Percentiles rank a stretch among this genome's conserved stretches.
Evolutionary conservation across 2,113 vertebrate species (phyloP).

Genomic region (Clarias magur): DNA sequence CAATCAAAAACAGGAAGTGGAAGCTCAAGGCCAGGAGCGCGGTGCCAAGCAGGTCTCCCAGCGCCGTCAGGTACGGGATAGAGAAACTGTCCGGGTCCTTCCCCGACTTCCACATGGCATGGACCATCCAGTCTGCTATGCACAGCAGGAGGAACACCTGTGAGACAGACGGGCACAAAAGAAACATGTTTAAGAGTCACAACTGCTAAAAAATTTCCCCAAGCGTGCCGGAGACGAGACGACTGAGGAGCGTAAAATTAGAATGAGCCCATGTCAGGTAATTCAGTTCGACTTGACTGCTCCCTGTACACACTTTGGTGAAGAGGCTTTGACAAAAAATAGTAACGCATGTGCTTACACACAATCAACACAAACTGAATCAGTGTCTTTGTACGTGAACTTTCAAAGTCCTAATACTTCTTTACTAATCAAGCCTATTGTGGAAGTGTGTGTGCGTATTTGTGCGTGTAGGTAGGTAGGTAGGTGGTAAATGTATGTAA

Average conservation of each 20-base stretch:
- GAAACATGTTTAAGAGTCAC: slow-evolving; percentile 2
- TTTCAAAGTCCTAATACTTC: not conserved
- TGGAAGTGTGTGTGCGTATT: not conserved
- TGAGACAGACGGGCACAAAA: slow-evolving; percentile 14
- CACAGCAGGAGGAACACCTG: slow-evolving; percentile 89
- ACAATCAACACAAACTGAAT: slow-evolving; percentile 14
- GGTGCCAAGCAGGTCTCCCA: slow-evolving; percentile 94
- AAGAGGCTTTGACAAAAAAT: not conserved
- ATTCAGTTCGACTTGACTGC: not conserved
- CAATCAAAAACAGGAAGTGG: slow-evolving; percentile 94
- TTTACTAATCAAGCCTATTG: slow-evolving; percentile 3
- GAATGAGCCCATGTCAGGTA: not conserved
- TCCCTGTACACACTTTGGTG: not conserved
- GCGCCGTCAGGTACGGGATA: slow-evolving; percentile 92
- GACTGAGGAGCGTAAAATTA: not conserved
- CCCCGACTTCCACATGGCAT: slow-evolving; percentile 92
- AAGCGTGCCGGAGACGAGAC: not conserved
- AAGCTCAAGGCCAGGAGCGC: slow-evolving; percentile 90
- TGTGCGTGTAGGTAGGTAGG: not conserved
- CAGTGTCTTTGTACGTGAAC: not conserved
- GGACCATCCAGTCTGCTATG: slow-evolving; percentile 96
- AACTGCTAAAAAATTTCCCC: not conserved
- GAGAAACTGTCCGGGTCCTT: slow-evolving; percentile 97
- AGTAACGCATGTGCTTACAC: not conserved
- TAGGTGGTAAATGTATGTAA: not conserved